These are phyloP conservation scores for Papilio aristodemus DNA, from an alignment of 1,140 invertebrate species.

Conservation along the genomic window DNA sequence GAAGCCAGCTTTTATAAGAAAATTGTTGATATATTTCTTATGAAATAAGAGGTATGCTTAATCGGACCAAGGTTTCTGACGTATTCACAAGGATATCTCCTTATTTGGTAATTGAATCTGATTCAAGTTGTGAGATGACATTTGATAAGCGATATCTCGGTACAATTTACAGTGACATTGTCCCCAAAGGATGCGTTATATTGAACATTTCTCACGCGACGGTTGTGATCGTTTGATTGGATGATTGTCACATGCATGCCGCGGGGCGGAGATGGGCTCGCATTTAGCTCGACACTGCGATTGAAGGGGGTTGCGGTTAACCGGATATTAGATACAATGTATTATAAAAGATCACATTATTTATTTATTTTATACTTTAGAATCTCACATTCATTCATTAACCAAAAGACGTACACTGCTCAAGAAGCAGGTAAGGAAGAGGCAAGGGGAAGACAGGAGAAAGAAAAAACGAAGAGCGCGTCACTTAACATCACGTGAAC, in stretches of 20 bases:
- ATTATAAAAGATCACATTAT: neutral
- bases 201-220: slow-evolving; percentile 56
- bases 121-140: neutral
- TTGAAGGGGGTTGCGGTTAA: neutral
- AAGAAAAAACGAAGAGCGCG: too few relatives aligned
- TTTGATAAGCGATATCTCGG: neutral
- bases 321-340: neutral
- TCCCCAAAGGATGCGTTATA: slow-evolving; percentile 44
- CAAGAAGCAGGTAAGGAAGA: too few relatives aligned
- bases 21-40: too few relatives aligned
- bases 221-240: slow-evolving; percentile 58
- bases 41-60: too few relatives aligned
- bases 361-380: neutral
- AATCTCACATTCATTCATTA: too few relatives aligned
- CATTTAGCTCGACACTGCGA: slow-evolving; percentile 31
- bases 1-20: too few relatives aligned
- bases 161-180: slow-evolving; percentile 33
- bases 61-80: neutral
- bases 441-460: too few relatives aligned
- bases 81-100: too few relatives aligned
- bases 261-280: slow-evolving; percentile 41
- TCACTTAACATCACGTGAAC: too few relatives aligned
- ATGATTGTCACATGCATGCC: slow-evolving; percentile 63
- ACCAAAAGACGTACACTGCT: too few relatives aligned
- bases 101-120: slow-evolving; percentile 27